These are phyloP conservation scores for Helicoverpa assulta DNA, from an alignment of 2,888 invertebrate genomes.

Conservation along the genomic window DNA sequence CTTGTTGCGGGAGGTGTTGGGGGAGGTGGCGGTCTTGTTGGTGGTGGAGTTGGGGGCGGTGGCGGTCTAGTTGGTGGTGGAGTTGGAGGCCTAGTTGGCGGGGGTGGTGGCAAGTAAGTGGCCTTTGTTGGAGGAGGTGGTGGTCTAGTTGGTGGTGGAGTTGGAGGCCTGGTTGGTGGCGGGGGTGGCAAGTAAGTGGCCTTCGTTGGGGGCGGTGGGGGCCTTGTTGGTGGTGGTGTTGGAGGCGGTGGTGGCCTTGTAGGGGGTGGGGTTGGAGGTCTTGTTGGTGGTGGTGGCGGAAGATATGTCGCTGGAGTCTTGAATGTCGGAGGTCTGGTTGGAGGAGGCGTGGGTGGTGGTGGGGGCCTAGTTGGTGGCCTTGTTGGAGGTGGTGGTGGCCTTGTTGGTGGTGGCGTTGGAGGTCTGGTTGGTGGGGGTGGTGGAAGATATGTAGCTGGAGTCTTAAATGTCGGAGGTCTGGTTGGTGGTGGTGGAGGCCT, in stretches of 20 bases:
- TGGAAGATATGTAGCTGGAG: slow-evolving; percentile 32
- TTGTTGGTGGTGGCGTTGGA: slow-evolving; percentile 52
- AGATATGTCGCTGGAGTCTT: not conserved
- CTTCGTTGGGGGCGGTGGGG: slow-evolving; percentile 43
- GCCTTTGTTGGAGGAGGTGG: slow-evolving; percentile 38
- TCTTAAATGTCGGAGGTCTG: slow-evolving; percentile 30
- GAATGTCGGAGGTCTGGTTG: slow-evolving; percentile 53
- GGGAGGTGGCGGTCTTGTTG: slow-evolving; percentile 56
- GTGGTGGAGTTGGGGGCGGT: slow-evolving; percentile 47
- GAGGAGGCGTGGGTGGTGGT: slow-evolving; percentile 50
- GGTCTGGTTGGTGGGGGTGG: slow-evolving; percentile 55
- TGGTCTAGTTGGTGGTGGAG: slow-evolving; percentile 51
- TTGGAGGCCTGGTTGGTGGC: slow-evolving; percentile 48
- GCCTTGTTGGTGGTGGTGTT: slow-evolving; percentile 51
- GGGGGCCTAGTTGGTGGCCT: slow-evolving; percentile 12
- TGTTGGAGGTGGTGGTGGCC: slow-evolving; percentile 41
- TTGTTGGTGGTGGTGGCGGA: slow-evolving; percentile 51
- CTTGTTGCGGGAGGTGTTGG: slow-evolving; percentile 44
- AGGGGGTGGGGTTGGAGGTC: slow-evolving; percentile 24
- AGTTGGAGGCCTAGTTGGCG: slow-evolving; percentile 40
- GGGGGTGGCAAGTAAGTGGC: slow-evolving; percentile 47
- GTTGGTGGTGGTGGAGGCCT: slow-evolving; percentile 53
- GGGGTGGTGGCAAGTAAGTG: slow-evolving; percentile 48
- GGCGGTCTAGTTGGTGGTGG: slow-evolving; percentile 39
- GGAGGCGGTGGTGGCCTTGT: slow-evolving; percentile 52